Conservation (phyloP, 2,113 vertebrate species). For the Lutjanus erythropterus region DNA sequence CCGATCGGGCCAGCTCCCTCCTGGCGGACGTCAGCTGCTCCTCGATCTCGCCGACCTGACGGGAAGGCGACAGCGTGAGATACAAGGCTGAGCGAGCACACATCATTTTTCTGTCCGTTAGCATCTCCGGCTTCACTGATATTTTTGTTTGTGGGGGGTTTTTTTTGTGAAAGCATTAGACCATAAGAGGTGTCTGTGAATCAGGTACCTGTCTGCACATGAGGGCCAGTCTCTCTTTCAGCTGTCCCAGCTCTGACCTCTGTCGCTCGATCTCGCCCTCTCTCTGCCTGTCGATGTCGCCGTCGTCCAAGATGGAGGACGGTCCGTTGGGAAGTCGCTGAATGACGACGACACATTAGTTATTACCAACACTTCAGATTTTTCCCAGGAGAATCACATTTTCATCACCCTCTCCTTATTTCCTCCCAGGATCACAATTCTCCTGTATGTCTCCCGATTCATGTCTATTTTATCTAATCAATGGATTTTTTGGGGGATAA, state of each 20-base stretch:
- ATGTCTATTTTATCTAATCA: too few species aligned
- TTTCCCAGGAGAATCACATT: too few species aligned
- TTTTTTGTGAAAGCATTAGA: neutral
- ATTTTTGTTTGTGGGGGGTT: neutral
- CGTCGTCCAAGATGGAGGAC: conserved; percentile 82
- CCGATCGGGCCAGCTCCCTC: conserved; percentile 91
- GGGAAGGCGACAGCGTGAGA: conserved; percentile 2
- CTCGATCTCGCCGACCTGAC: conserved; percentile 92
- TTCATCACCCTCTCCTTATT: too few species aligned
- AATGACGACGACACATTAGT: neutral
- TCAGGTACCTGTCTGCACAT: conserved; percentile 89
- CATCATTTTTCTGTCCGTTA: neutral
- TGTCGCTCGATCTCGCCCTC: conserved; percentile 91
- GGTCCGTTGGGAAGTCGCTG: conserved; percentile 91
- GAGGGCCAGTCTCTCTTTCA: conserved; percentile 91
- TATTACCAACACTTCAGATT: too few species aligned
- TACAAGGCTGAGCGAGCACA: neutral
- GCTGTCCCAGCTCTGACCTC: conserved; percentile 89
- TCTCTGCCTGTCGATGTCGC: conserved; percentile 82
- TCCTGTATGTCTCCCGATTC: too few species aligned
- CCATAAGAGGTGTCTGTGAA: neutral
- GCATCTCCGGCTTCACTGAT: neutral
- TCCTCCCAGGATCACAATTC: too few species aligned
- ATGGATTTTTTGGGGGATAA: too few species aligned
- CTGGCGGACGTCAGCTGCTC: conserved; percentile 92